These are phyloP conservation scores for Hylaeus volcanicus DNA, from an alignment of 1,140 invertebrate species.

Conservation along the genomic window DNA sequence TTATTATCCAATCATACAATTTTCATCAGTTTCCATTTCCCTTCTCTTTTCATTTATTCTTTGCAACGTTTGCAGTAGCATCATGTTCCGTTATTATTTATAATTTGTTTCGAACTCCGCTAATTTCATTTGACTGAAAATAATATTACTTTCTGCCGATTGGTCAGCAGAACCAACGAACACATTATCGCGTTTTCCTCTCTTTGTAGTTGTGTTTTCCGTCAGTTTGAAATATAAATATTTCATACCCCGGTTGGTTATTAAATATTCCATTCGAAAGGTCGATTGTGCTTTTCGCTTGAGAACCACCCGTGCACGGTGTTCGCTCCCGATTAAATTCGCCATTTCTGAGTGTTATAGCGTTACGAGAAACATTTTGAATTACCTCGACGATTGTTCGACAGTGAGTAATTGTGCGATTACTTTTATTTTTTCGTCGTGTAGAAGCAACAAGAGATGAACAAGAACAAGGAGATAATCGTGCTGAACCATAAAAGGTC, in stretches of 20 bases:
- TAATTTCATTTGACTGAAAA: neutral
- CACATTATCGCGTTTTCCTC: conserved; percentile 4
- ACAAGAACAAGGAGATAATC: conserved; percentile 97
- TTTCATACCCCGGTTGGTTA: neutral
- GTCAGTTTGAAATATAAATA: conserved; percentile 3
- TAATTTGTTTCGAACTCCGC: neutral
- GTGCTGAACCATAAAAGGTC: conserved; percentile 98
- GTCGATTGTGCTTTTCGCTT: neutral
- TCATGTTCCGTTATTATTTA: neutral
- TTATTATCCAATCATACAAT: neutral
- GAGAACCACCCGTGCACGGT: conserved; percentile 30
- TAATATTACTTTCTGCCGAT: neutral
- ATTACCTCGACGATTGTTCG: neutral
- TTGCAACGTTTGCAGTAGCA: neutral
- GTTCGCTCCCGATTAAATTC: conserved; percentile 3
- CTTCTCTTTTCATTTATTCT: neutral
- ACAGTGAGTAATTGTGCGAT: neutral
- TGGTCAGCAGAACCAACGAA: neutral
- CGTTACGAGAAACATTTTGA: neutral
- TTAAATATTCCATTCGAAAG: neutral
- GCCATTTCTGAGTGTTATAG: conserved; percentile 23
- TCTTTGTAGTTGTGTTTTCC: neutral
- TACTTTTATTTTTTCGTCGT: conserved; percentile 49
- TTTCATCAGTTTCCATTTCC: neutral
- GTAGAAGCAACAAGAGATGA: conserved; percentile 95